Evolutionary conservation across 2,888 invertebrate genomes (phyloP).

Genomic region (Scrobipalpa costella): DNA sequence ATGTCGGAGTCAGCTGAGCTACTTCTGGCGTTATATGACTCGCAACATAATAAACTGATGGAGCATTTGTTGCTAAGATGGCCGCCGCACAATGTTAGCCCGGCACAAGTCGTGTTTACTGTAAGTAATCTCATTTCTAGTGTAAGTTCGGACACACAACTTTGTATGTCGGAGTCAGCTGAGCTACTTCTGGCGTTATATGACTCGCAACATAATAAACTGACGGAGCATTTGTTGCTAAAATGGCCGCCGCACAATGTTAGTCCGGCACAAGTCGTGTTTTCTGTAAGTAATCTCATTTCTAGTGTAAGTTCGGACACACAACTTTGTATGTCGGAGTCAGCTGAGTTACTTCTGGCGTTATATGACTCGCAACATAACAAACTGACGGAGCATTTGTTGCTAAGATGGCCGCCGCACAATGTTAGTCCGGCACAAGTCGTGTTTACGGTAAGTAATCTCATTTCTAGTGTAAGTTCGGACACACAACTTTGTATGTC

Average conservation of each 20-base stretch:
- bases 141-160: neutral
- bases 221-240: conserved; percentile 94
- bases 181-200: conserved; percentile 93
- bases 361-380: conserved; percentile 90
- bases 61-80: conserved; percentile 94
- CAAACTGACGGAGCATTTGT: conserved; percentile 94
- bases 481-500: conserved; percentile 94
- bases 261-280: conserved; percentile 84
- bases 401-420: conserved; percentile 90
- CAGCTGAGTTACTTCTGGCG: conserved; percentile 91
- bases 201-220: conserved; percentile 88
- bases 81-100: conserved; percentile 82
- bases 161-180: conserved; percentile 92
- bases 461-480: conserved; percentile 91
- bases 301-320: neutral
- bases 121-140: conserved; percentile 72
- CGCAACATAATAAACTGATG: conserved; percentile 88
- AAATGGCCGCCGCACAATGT: conserved; percentile 87
- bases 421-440: conserved; percentile 76
- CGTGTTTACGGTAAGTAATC: conserved; percentile 88
- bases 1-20: conserved; percentile 93
- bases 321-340: conserved; percentile 91
- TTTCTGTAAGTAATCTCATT: conserved; percentile 84
- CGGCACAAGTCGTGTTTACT: conserved; percentile 89
- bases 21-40: conserved; percentile 87